Evolutionary conservation across 2,888 invertebrate genomes (phyloP).

Genomic region (Philonicus albiceps): DNA sequence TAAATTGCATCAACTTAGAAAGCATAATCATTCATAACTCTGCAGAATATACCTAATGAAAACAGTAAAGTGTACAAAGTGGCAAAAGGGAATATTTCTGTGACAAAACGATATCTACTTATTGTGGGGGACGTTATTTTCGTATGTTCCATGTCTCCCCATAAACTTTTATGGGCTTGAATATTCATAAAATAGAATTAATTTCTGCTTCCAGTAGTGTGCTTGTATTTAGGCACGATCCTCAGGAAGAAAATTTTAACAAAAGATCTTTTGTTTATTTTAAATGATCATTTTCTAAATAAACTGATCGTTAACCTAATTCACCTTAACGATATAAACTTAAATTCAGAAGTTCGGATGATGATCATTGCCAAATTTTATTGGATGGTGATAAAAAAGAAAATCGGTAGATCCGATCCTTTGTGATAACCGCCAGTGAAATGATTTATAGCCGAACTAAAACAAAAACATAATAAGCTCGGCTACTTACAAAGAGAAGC

Average conservation of each 20-base stretch:
- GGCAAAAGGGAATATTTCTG: not conserved
- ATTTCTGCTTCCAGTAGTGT: not conserved
- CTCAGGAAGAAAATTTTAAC: not conserved
- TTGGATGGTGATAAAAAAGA: not conserved
- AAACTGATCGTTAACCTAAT: not conserved
- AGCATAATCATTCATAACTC: not conserved
- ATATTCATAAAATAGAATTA: not conserved
- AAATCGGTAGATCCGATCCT: not conserved
- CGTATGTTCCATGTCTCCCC: not conserved
- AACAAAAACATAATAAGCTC: not conserved
- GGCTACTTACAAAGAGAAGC: slow-evolving; percentile 7
- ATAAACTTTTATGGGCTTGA: not conserved
- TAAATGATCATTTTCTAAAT: not conserved
- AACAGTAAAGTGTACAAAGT: not conserved
- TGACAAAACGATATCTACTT: not conserved
- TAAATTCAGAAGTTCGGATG: not conserved
- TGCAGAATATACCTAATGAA: not conserved
- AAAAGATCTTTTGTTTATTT: not conserved
- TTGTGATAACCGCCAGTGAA: not conserved
- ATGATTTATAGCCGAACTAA: not conserved
- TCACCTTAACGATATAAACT: not conserved
- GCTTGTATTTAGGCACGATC: not conserved
- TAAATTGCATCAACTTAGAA: not conserved
- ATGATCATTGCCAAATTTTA: not conserved
- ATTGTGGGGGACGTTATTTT: not conserved